These are phyloP conservation scores for Odiellus spinosus DNA, from an alignment of 2,888 invertebrate genomes.

Conservation along the genomic window DNA sequence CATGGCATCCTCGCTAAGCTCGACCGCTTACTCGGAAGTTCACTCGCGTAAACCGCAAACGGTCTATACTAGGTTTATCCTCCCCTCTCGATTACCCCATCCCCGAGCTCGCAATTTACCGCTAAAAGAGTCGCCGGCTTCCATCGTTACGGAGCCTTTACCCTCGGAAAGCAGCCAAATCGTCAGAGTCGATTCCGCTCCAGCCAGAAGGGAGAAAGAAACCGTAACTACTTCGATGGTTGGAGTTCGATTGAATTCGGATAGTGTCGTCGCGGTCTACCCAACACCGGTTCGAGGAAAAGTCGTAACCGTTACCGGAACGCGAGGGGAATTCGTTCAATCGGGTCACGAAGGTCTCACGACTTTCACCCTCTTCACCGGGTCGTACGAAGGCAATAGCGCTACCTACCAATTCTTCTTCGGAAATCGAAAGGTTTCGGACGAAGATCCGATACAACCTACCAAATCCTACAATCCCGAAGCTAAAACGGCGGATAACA, in stretches of 20 bases:
- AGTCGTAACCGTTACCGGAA: conserved; percentile 24
- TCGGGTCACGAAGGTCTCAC: conserved; percentile 17
- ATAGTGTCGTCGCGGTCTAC: conserved; percentile 5
- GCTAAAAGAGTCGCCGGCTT: background rate
- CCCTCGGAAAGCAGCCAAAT: background rate
- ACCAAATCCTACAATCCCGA: background rate
- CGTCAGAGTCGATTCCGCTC: background rate
- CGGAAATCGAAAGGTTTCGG: conserved; percentile 20
- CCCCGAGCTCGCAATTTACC: background rate
- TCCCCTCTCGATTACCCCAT: background rate
- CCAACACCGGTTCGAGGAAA: conserved; percentile 7
- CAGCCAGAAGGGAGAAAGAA: background rate
- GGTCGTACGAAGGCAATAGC: conserved; percentile 24
- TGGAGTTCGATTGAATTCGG: conserved; percentile 7
- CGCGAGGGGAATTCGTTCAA: conserved; percentile 25
- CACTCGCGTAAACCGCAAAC: background rate
- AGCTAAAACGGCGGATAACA: too few species aligned
- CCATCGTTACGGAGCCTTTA: background rate
- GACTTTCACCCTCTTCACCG: conserved; percentile 26
- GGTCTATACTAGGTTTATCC: background rate
- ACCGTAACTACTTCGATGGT: background rate
- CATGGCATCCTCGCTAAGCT: background rate
- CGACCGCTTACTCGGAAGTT: background rate
- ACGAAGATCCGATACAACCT: background rate
- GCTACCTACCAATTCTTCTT: conserved; percentile 27